phyloP scores from a whole-genome alignment of 1,140 invertebrate species.

The Psilanteris sp. region DNA sequence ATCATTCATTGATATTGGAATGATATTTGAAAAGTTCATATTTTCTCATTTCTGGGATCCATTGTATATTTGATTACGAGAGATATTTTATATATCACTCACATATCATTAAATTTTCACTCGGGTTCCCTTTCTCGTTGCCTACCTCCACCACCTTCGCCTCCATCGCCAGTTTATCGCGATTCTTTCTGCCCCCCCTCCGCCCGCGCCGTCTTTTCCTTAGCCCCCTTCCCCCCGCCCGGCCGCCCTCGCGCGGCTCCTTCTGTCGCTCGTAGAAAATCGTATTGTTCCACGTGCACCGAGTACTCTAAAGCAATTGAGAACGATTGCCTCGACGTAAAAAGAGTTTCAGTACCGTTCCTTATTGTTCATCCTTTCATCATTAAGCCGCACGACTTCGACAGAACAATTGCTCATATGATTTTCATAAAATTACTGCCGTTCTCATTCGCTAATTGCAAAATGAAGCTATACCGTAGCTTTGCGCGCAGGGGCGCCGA shows the following conservation, averaged over 20 bases:
- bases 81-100: no score
- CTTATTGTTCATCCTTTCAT: constrained; percentile 58
- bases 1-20: no score
- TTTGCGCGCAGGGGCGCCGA: constrained; percentile 37
- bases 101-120: no score
- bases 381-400: constrained; percentile 51
- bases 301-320: constrained; percentile 41
- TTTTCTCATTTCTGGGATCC: no score
- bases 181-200: constrained; percentile 15
- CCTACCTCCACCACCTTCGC: constrained; percentile 12
- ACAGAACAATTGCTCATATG: constrained; percentile 59
- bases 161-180: constrained; percentile 1
- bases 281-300: constrained; percentile 65
- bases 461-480: constrained; percentile 37
- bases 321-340: constrained; percentile 45
- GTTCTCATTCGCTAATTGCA: constrained; percentile 59
- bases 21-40: no score
- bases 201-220: neutral
- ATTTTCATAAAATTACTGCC: constrained; percentile 60
- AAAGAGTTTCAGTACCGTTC: constrained; percentile 54
- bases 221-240: neutral
- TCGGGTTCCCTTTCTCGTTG: constrained; percentile 39
- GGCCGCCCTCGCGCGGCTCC: neutral
- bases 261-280: constrained; percentile 62
- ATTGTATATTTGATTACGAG: no score